phyloP scores from a whole-genome alignment of 2,113 vertebrate species.

The Carlito syrichta region DNA sequence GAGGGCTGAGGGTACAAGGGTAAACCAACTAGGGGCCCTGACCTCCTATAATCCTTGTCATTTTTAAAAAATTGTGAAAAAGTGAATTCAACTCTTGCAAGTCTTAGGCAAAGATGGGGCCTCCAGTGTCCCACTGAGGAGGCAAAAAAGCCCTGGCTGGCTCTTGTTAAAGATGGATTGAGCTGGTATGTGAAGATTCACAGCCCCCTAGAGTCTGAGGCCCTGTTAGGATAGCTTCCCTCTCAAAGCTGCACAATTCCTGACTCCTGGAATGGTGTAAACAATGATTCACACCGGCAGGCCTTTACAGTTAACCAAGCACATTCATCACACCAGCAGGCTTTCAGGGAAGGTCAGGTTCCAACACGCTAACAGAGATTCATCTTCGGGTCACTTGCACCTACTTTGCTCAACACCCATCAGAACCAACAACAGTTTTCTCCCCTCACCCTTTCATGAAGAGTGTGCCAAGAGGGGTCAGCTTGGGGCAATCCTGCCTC shows the following conservation, averaged over 20 bases:
- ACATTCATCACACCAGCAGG: slow-evolving; percentile 35
- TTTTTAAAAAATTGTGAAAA: neutral
- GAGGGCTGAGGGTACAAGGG: neutral
- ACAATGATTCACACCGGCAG: slow-evolving; percentile 55
- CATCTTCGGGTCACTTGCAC: slow-evolving; percentile 53
- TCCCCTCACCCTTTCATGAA: neutral
- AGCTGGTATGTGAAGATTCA: neutral
- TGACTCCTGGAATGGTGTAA: slow-evolving; percentile 8
- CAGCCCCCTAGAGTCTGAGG: neutral
- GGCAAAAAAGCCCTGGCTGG: neutral
- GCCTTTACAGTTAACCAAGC: slow-evolving; percentile 45
- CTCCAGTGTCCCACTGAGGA: neutral
- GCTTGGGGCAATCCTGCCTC: neutral
- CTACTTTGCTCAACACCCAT: slow-evolving; percentile 30
- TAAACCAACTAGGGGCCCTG: neutral
- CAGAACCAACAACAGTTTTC: neutral
- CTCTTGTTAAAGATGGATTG: neutral
- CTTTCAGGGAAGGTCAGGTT: slow-evolving; percentile 55
- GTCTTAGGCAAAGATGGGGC: neutral
- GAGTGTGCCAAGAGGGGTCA: neutral
- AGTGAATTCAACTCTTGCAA: neutral
- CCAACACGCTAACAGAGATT: slow-evolving; percentile 46
- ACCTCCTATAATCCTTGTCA: neutral
- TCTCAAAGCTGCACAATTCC: neutral
- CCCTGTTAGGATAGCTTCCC: neutral